Evolutionary conservation across 2,113 vertebrate genomes (phyloP), one percentile per base, ranked within the genome.

Genomic region (Corydoras sp.): DNA sequence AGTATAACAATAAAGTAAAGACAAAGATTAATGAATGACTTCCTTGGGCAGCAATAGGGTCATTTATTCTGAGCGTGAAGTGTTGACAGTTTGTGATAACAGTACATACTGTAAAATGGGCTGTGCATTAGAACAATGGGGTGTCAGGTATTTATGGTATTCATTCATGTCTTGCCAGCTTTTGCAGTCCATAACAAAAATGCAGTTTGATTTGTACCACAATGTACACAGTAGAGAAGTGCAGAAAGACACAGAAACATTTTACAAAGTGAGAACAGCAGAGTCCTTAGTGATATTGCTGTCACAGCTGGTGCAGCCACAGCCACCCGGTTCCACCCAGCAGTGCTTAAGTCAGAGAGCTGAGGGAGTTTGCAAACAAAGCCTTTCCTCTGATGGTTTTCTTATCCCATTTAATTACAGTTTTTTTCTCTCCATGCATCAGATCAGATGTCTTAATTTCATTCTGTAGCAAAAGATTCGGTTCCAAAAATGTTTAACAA

Each of bases 291-390:
- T 50, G 31, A 7, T 11, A 51, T 66, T 58, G 32, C 29, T 66
- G 18, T 73, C 29, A 60, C 35, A 59, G 10, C 10, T 2, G 8
- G 50, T 62, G 43, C 48, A 60, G 55, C 49, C 58, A 63, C 64
- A 55, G 53, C 18, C 64, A 15, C 56, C n/a, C 55, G 66, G 63
- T 35, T 60, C 55, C 56, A 11, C 43, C 62, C 71, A 73, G 32
- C 10, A 60, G 29, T 59, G 32, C 51, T 72, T 9, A 43, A 43
- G 35, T 6, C 9, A 64, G 61, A 56, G 29, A 72, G 32, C 32
- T 54, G 29, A 32, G 43, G 31, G 55, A 51, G 71, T 60, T 66
- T 58, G 49, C 14, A 58, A 66, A 73, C 62, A 65, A 65, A 48
- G 18, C 10, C 54, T 35, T 30, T 18, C 24, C 63, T 50, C 43